Conservation (phyloP, 2,797 vertebrate species). For the Antrozous pallidus region DNA sequence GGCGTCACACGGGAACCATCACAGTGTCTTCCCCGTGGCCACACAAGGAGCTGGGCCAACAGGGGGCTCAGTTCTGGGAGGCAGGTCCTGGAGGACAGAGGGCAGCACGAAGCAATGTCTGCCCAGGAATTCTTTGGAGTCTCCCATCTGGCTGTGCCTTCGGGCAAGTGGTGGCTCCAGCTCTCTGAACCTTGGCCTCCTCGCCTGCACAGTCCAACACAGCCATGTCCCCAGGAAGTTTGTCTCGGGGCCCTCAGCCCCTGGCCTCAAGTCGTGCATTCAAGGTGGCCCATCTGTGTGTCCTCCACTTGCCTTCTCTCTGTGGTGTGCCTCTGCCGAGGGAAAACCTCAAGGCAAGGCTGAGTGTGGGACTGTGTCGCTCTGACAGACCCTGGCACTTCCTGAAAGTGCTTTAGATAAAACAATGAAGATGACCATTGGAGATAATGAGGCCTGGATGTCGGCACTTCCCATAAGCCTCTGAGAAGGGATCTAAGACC, state of each 20-base stretch:
- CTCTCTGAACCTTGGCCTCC: neutral
- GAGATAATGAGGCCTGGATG: neutral
- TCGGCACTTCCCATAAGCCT: neutral
- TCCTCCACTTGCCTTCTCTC: neutral
- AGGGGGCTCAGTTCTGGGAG: neutral
- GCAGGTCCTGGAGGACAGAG: neutral
- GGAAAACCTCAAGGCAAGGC: neutral
- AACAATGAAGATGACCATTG: neutral
- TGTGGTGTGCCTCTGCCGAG: neutral
- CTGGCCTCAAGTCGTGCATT: accelerated
- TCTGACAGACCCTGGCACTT: neutral
- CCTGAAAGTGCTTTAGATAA: conserved; percentile 54
- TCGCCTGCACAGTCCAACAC: neutral
- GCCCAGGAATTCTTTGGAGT: neutral
- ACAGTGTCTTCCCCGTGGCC: neutral
- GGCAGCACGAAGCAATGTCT: neutral
- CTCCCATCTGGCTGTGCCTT: neutral
- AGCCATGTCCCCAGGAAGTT: neutral
- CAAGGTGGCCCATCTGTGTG: neutral
- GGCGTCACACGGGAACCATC: neutral
- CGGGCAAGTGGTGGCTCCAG: neutral
- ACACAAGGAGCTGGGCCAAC: neutral
- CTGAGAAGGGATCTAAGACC: neutral
- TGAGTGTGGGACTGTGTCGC: neutral
- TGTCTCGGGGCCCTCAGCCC: neutral